A percentile compares a stretch with the other conserved stretches of the same genome.
These are phyloP conservation scores for Pseudomugil gertrudae DNA, from an alignment of 2,797 vertebrate species.

Conservation along the genomic window DNA sequence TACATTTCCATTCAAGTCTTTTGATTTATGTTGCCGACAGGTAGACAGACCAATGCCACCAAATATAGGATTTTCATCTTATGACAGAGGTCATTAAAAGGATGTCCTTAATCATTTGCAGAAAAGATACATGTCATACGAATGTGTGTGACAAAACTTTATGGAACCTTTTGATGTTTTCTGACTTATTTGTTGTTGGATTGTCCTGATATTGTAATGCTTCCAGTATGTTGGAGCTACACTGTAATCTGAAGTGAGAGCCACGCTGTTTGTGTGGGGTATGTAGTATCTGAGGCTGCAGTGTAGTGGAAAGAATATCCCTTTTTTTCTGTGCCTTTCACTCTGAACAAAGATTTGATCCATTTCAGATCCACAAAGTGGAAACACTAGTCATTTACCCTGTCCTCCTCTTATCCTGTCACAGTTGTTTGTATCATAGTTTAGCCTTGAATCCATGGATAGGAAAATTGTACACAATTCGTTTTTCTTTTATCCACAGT, in stretches of 20 bases:
- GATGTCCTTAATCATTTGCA: too few species aligned
- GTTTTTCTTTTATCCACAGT: conserved; percentile 34
- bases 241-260: conserved; percentile 25
- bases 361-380: conserved; percentile 49
- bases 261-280: conserved; percentile 11
- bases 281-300: conserved; percentile 17
- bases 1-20: too few species aligned
- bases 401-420: conserved; percentile 64
- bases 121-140: not conserved
- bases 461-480: conserved; percentile 57
- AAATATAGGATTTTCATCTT: too few species aligned
- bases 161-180: not conserved
- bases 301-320: conserved; percentile 14
- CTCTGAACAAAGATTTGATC: conserved; percentile 48
- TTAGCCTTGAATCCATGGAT: conserved; percentile 57
- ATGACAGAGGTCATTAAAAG: too few species aligned
- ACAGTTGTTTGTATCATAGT: conserved; percentile 59
- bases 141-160: too few species aligned
- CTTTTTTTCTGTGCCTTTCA: conserved; percentile 2
- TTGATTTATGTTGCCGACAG: too few species aligned
- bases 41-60: too few species aligned
- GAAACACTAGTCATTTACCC: conserved; percentile 61
- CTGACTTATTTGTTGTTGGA: conserved; percentile 1
- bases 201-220: conserved; percentile 1
- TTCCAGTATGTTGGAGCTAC: not conserved